phyloP scores from a whole-genome alignment of 2,888 invertebrate genomes.

The Tuberolachnus salignus region DNA sequence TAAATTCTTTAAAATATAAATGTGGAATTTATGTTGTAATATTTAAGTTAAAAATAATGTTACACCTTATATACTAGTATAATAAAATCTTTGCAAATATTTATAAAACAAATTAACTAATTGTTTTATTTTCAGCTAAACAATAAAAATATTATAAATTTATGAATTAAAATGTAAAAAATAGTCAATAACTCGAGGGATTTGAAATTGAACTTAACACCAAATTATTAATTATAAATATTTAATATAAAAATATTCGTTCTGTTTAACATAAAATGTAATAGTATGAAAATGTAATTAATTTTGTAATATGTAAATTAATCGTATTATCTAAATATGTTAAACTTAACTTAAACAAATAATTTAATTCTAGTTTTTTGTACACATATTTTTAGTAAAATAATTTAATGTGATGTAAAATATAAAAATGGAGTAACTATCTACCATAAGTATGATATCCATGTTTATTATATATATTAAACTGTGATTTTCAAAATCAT shows the following conservation, averaged over 20 bases:
- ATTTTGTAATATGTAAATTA: background rate
- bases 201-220: background rate
- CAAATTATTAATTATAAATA: background rate
- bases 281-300: background rate
- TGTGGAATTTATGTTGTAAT: background rate
- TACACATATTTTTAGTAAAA: conserved; percentile 11
- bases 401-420: conserved; percentile 43
- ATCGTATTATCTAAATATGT: background rate
- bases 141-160: background rate
- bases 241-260: background rate
- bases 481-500: conserved; percentile 1
- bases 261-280: background rate
- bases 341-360: conserved; percentile 5
- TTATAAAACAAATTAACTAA: no score
- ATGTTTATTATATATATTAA: conserved; percentile 1
- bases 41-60: background rate
- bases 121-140: background rate
- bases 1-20: background rate
- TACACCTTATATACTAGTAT: background rate
- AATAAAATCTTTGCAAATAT: background rate
- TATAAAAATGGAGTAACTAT: conserved; percentile 40
- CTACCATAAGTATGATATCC: conserved; percentile 34
- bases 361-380: background rate
- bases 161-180: background rate
- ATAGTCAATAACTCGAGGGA: background rate